Percentiles rank a stretch among this genome's conserved stretches.
Evolutionary conservation across 2,888 invertebrate genomes (phyloP).

Genomic region (Meta bourneti): DNA sequence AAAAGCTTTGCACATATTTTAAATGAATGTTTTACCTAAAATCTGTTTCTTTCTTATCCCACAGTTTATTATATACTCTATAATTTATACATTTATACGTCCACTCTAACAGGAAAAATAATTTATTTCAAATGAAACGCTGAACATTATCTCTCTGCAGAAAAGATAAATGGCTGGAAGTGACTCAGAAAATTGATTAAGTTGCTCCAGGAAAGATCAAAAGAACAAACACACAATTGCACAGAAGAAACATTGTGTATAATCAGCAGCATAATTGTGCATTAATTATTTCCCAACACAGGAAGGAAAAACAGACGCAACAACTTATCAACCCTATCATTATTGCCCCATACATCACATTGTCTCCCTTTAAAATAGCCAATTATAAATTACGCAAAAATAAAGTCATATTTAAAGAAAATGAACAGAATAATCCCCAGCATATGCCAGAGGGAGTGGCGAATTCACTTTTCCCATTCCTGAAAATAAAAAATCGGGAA

Average conservation of each 20-base stretch:
- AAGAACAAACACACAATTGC: no score
- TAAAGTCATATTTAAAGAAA: slow-evolving; percentile 5
- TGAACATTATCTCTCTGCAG: no score
- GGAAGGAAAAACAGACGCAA: neutral
- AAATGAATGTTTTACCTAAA: no score
- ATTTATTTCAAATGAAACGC: neutral
- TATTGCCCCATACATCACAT: neutral
- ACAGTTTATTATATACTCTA: neutral
- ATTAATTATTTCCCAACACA: neutral
- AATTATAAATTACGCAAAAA: slow-evolving; percentile 35
- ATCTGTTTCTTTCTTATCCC: no score
- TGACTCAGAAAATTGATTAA: no score
- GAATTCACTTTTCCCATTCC: neutral
- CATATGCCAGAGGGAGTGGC: neutral
- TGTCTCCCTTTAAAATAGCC: neutral
- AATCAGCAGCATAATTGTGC: neutral
- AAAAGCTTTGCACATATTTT: no score
- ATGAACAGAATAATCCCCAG: neutral
- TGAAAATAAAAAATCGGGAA: slow-evolving; percentile 6
- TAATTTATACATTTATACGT: neutral
- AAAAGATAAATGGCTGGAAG: no score
- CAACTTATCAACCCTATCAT: neutral
- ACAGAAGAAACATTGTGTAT: no score
- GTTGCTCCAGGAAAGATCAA: no score
- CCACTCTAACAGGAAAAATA: neutral